Percentiles rank a stretch among this genome's conserved stretches.
Evolutionary conservation across 2,888 invertebrate species (phyloP).

Genomic region (Neoscelio sp.): DNA sequence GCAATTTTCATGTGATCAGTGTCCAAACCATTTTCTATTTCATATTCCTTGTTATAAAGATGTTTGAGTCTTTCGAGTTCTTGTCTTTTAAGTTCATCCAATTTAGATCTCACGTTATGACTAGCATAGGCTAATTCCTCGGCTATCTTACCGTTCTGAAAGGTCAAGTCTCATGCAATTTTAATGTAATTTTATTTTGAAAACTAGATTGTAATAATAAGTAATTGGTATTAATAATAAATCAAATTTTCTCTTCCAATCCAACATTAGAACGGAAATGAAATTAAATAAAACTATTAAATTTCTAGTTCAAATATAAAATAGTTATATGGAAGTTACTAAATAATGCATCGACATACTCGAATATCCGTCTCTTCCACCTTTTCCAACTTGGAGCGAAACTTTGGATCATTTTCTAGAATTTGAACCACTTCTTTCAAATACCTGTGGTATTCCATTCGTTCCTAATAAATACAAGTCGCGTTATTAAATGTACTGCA

Average conservation of each 20-base stretch:
- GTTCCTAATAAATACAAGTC: constrained; percentile 50
- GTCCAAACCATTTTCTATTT: constrained; percentile 88
- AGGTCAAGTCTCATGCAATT: too few species aligned
- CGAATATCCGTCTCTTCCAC: constrained; percentile 93
- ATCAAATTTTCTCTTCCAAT: too few species aligned
- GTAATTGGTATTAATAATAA: too few species aligned
- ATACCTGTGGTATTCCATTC: constrained; percentile 94
- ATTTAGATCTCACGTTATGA: constrained; percentile 92
- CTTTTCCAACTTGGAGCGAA: constrained; percentile 91
- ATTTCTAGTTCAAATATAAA: constrained; percentile 20
- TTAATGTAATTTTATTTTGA: too few species aligned
- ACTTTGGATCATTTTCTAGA: constrained; percentile 94
- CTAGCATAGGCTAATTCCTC: constrained; percentile 94
- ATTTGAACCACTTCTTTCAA: constrained; percentile 95
- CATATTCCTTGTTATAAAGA: constrained; percentile 88
- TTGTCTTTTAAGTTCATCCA: constrained; percentile 96
- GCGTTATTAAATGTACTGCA: neutral
- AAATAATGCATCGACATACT: constrained; percentile 84
- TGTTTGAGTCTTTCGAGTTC: constrained; percentile 93
- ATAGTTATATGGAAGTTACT: neutral
- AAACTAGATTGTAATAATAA: too few species aligned
- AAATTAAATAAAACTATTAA: too few species aligned
- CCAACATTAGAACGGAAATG: too few species aligned
- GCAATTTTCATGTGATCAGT: constrained; percentile 86
- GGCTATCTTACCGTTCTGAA: constrained; percentile 95